Base-by-base conservation (phyloP, 2,888 invertebrate genomes). In the Sinodicranocentrus sp. region DNA sequence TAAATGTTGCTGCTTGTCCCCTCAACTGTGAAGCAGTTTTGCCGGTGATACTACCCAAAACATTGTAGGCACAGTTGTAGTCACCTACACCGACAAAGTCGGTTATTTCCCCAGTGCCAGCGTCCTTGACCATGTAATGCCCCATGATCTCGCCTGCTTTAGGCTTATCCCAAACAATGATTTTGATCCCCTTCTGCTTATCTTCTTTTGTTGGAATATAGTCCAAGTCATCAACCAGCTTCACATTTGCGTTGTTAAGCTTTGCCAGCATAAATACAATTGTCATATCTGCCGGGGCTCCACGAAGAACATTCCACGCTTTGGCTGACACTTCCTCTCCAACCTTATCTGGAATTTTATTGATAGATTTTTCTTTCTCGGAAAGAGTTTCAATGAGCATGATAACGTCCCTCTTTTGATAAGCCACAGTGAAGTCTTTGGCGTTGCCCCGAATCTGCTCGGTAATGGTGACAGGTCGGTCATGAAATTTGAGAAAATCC, bases 171-270 rank as follows among this genome's bases (percentile, higher is more conserved):
- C 61, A 79, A 21, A 67, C 19, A 8, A 84, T 54, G 28, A 84
- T 44, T 15, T 54, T 26, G 13, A 73, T n/a, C 1, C 70, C 70
- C 2, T 5, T 13, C 10, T 54, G 68, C 52, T 19, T 33, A 13
- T 84, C 84, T 23, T 79, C 79, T 23, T 78, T 21, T 6, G 79
- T 79, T 1, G 73, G 84, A 13, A 52, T 28, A 52, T 84, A 84
- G 19, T 79, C 28, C 8, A 59, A 73, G 33, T 54, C 68, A 15
- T 15, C 19, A 23, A 79, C 84, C 43, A 84, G 54, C 23, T 65
- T 78, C 1, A 84, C 25, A 21, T 79, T 25, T 1, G 57, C n/a
- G 33, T 63, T 59, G 33, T 68, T 71, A 19, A 21, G 17, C 21
- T 26, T 17, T 1, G 44, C 65, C 39, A 79, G 3, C 13, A 33